Conservation (phyloP, 2,797 vertebrate genomes). For the Vireo griseus region DNA sequence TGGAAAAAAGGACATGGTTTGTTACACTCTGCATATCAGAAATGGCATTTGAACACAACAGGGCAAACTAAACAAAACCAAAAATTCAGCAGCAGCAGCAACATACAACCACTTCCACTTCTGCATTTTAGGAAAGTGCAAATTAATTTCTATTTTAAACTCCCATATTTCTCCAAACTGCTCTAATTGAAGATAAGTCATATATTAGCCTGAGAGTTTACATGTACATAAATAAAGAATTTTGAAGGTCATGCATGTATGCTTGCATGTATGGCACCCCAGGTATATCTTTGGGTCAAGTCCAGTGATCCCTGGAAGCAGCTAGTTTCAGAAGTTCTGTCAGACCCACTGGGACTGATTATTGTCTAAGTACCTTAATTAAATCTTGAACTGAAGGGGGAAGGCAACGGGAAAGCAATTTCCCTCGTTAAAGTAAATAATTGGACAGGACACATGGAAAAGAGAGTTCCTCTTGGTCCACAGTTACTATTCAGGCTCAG, state of each 20-base stretch:
- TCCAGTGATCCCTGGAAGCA: not conserved
- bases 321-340: not conserved
- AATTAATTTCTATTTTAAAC: not conserved
- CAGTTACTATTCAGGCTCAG: not conserved
- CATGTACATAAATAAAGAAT: not conserved
- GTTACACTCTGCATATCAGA: not conserved
- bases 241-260: not conserved
- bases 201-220: not conserved
- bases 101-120: not conserved
- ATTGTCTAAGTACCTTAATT: not conserved
- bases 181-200: not conserved
- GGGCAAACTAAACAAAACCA: not conserved
- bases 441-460: conserved; percentile 8
- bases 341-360: not conserved
- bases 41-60: not conserved
- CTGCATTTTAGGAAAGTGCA: not conserved
- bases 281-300: not conserved
- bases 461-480: conserved; percentile 1
- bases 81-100: not conserved
- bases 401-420: not conserved
- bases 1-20: not conserved
- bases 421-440: not conserved
- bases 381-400: not conserved
- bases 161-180: not conserved
- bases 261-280: not conserved